Evolutionary conservation across 2,113 vertebrate genomes (phyloP), one percentile per base, ranked within the genome.

Genomic region (Grammomys dolichurus): DNA sequence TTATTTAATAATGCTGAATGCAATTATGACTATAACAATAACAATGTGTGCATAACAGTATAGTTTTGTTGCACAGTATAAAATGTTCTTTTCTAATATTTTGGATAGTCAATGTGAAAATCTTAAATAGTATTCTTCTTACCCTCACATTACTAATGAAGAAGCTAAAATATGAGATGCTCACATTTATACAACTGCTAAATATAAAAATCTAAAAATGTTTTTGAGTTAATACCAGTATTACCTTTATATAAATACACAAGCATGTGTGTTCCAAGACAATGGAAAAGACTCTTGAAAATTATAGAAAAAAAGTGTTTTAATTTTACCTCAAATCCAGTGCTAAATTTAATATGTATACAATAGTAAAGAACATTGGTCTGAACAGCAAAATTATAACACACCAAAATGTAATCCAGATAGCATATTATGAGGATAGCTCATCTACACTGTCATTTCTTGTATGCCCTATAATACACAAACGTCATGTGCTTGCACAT

Each of bases 391-490:
- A 82, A 96, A 65, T 9, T 28, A 54, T 51, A 73, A 43, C 10
- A 8, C 10, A 90, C 82, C 6, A 36, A 84, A 94, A 69, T 40
- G 12, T 0, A 90, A 63, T 43, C 12, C 24, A 31, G 19, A 20
- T 10, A 87, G 3, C 0, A 7, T 3, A 0, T 40, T 76, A 24
- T 36, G 9, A 80, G 17, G 3, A 26, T 22, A 19, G 0, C 0
- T 40, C 51, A 81, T 70, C 33, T 13, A n/a, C 33, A 77, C 56
- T 46, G 16, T 22, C 82, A 12, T 58, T 60, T 5, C 13, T 87
- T 26, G 22, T 14, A 28, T 51, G 1, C 16, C 3, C 70, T 9
- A n/a, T 12, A 73, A 40, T 4, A 81, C 19, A n/a, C 20, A 58
- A 9, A n/a, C 9, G 3, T 17, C 22, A 76, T 60, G 20, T 28